Conservation (phyloP, 2,797 vertebrate species). For the Muscicapa striata region DNA sequence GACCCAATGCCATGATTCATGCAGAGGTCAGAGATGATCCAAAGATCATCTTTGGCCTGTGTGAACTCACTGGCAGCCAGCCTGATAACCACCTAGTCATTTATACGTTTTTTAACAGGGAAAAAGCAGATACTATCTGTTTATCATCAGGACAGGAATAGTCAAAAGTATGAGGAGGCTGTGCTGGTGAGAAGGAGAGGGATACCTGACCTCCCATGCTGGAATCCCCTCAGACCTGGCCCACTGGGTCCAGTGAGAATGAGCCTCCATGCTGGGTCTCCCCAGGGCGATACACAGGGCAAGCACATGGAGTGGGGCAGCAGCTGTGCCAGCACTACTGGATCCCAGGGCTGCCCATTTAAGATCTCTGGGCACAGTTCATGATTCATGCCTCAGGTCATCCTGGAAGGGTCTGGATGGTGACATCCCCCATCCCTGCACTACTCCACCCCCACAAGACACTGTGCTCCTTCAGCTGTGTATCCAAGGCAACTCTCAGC, state of each 20-base stretch:
- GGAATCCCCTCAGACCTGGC: not conserved
- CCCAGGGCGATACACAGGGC: fast-evolving
- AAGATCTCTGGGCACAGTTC: not conserved
- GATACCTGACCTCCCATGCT: not conserved
- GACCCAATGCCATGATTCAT: not conserved
- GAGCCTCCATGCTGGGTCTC: not conserved
- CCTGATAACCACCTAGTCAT: not conserved
- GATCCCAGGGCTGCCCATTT: not conserved
- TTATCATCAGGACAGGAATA: not conserved
- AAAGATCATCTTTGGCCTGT: not conserved
- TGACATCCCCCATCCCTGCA: not conserved
- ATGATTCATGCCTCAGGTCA: not conserved
- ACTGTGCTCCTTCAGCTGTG: not conserved
- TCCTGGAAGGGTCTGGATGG: not conserved
- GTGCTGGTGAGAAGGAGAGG: not conserved
- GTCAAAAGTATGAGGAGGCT: not conserved
- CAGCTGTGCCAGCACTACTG: not conserved
- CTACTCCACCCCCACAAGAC: not conserved
- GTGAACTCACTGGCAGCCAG: not conserved
- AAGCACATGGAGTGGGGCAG: not conserved
- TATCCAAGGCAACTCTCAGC: not conserved
- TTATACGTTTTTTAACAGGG: not conserved
- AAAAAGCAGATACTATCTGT: not conserved
- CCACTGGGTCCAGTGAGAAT: fast-evolving
- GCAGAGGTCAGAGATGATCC: not conserved